These are phyloP conservation scores for Anastrepha obliqua DNA, from an alignment of 1,140 invertebrate species.

Conservation along the genomic window DNA sequence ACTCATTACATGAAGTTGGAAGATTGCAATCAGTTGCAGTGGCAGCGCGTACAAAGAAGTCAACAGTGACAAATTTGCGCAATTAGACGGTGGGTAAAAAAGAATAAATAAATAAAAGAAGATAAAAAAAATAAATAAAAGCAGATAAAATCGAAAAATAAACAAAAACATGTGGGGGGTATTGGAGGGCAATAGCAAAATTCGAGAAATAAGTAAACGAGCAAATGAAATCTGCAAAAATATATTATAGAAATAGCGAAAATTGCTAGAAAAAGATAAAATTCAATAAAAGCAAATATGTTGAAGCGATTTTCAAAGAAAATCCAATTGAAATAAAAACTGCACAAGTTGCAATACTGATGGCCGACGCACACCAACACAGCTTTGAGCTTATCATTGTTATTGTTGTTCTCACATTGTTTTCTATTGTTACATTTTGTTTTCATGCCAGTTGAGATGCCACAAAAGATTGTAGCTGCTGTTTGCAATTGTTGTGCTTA, in stretches of 20 bases:
- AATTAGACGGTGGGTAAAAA: slow-evolving; percentile 25
- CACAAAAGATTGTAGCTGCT: slow-evolving; percentile 36
- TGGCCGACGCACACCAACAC: neutral
- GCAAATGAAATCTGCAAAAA: neutral
- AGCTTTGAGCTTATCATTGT: neutral
- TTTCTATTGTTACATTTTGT: slow-evolving; percentile 39
- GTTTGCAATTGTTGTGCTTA: neutral
- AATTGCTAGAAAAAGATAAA: slow-evolving; percentile 18
- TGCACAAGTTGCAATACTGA: neutral
- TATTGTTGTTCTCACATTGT: slow-evolving; percentile 24
- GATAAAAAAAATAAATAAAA: slow-evolving; percentile 9
- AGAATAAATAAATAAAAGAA: neutral
- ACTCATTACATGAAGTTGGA: slow-evolving; percentile 44
- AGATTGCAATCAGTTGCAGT: slow-evolving; percentile 44
- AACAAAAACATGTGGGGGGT: neutral
- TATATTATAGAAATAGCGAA: neutral
- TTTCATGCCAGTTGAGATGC: slow-evolving; percentile 32
- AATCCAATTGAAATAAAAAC: slow-evolving; percentile 43
- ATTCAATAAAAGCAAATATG: slow-evolving; percentile 28
- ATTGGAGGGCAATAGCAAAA: neutral
- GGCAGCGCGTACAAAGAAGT: slow-evolving; percentile 25
- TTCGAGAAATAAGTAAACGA: neutral
- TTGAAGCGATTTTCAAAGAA: slow-evolving; percentile 38
- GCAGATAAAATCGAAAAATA: slow-evolving; percentile 4
- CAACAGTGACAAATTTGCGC: slow-evolving; percentile 43